Evolutionary conservation across 2,888 invertebrate species (phyloP), one percentile per base, ranked within the genome.

Genomic region (Sturmia bella): DNA sequence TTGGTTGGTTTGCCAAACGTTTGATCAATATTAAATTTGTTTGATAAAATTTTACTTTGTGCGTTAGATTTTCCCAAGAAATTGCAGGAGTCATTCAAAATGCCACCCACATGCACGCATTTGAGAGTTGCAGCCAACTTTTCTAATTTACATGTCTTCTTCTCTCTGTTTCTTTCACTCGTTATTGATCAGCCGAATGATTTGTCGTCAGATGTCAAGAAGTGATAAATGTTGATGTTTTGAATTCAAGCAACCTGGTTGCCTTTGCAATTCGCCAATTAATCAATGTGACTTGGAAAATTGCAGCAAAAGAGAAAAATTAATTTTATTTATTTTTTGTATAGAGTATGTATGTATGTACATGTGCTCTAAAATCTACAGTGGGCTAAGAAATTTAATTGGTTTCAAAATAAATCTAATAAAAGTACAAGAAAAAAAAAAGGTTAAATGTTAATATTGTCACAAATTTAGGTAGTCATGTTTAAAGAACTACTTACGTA

Each of bases 11-110:
- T 39, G 43, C 6, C 27, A 19, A 52, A 72, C 76, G 72, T 48
- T 57, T 66, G 81, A 82, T 77, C 52, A 78, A 70, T 82, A 70
- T 61, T 48, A 48, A 64, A 41, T 32, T 59, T 59, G 41, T 74
- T 63, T 74, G 68, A 77, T 81, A 56, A 73, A 32, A 3, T n/a
- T 19, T 52, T 41, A 4, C 24, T 15, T 15, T 41, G 27, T 43
- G 13, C 37, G 9, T 54, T 45, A 13, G 24, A 76, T 48, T 70
- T 66, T 73, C 52, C 59, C 52, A 59, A 73, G 78, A 73, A 73
- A 59, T 50, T 59, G 57, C 73, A 32, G 59, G 72, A 73, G 45
- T 73, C 37, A n/a, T 72, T 37, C 24, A 59, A 59, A 66, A 73
- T 79, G 52, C 78, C 78, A 79, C 78, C 70, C 78, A 41, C 72